A percentile compares a stretch with the other conserved stretches of the same genome.
phyloP scores from a whole-genome alignment of 2,797 vertebrate species.

The Netta rufina region DNA sequence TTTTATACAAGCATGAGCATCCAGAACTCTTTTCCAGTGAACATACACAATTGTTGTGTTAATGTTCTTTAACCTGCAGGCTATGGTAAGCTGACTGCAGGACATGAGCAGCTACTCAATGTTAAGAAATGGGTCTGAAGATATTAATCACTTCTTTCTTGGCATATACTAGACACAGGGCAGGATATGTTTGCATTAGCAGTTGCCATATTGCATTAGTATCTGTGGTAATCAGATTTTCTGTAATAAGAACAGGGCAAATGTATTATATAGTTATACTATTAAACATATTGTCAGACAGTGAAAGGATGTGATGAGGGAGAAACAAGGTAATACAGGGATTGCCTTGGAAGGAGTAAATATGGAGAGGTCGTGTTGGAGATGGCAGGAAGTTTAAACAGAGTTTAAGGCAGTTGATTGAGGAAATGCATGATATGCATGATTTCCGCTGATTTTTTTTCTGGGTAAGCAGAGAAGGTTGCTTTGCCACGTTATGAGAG shows the following conservation, averaged over 20 bases:
- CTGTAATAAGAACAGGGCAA: constrained; percentile 38
- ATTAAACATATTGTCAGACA: constrained; percentile 33
- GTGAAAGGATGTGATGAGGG: constrained; percentile 13
- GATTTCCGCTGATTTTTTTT: not conserved
- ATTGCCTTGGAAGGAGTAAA: not conserved
- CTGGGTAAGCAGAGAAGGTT: not conserved
- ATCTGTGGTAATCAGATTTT: constrained; percentile 58
- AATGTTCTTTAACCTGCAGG: not conserved
- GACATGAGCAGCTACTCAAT: not conserved
- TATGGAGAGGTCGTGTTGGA: not conserved
- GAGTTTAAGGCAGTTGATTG: not conserved
- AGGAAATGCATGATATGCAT: not conserved
- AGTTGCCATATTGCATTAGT: constrained; percentile 59
- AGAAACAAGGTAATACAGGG: not conserved
- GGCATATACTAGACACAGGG: not conserved
- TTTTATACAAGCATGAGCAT: not conserved
- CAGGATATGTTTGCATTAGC: constrained; percentile 44
- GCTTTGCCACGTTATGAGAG: not conserved
- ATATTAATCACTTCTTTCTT: constrained; percentile 18
- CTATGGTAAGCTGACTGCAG: not conserved
- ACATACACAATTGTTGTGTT: not conserved
- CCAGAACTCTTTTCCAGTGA: not conserved
- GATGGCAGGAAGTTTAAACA: constrained; percentile 17
- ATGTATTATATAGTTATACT: constrained; percentile 36
- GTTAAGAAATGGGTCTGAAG: constrained; percentile 10